These are phyloP conservation scores for Brachionichthys hirsutus DNA, from an alignment of 2,113 vertebrate genomes.

Conservation along the genomic window DNA sequence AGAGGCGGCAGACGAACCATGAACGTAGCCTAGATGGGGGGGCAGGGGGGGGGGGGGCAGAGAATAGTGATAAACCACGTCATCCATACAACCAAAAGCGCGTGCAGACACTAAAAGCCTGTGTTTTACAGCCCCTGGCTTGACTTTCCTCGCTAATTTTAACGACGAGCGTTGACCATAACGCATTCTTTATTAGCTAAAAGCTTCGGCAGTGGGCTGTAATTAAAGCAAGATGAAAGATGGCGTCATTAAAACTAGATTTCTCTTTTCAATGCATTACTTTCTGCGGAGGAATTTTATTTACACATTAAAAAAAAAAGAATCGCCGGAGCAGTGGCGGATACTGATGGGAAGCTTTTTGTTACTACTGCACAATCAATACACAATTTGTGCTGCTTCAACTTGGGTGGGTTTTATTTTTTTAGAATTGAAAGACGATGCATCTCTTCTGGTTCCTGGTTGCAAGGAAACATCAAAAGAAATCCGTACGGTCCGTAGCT, in stretches of 20 bases:
- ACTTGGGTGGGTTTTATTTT: background rate
- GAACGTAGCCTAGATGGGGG: constrained; percentile 82
- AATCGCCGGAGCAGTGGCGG: background rate
- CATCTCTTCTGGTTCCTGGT: background rate
- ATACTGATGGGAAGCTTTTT: background rate
- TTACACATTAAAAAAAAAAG: background rate
- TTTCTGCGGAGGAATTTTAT: constrained; percentile 6
- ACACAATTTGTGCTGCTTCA: background rate
- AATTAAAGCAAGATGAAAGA: constrained; percentile 32
- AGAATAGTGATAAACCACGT: background rate
- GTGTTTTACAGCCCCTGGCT: background rate
- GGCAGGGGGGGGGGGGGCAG: background rate
- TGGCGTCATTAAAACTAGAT: constrained; percentile 16
- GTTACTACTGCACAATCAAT: constrained; percentile 2
- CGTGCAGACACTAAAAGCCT: background rate
- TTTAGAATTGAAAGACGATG: background rate
- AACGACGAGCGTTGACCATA: background rate
- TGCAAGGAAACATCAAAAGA: background rate
- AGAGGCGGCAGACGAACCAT: constrained; percentile 85
- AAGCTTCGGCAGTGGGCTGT: constrained; percentile 15
- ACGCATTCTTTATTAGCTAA: constrained; percentile 20
- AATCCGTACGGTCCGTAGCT: too few relatives aligned
- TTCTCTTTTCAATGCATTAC: constrained; percentile 6
- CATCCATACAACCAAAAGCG: background rate
- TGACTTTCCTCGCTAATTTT: constrained; percentile 9